phyloP scores from a whole-genome alignment of 2,888 invertebrate genomes.

The Caenorhabditis drosophilae region DNA sequence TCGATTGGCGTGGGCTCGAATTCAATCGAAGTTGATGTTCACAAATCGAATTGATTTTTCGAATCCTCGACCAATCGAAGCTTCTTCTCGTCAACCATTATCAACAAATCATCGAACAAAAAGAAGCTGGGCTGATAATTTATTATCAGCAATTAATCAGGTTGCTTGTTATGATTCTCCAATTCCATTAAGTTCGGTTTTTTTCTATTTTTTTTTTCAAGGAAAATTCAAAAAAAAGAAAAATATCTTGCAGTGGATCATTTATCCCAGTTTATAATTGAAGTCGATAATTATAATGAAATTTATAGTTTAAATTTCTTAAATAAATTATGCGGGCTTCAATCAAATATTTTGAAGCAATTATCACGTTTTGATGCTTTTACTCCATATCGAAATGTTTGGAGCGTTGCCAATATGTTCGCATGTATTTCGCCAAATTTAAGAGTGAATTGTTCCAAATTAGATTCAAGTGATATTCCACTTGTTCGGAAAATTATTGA shows the following conservation, averaged over 20 bases:
- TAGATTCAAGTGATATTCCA: slow-evolving; percentile 42
- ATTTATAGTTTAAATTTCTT: slow-evolving; percentile 56
- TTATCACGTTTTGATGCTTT: slow-evolving; percentile 48
- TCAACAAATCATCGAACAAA: slow-evolving; percentile 11
- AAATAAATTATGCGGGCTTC: slow-evolving; percentile 55
- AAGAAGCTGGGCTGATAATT: slow-evolving; percentile 62
- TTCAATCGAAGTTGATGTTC: slow-evolving; percentile 50
- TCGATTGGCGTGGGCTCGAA: slow-evolving; percentile 60
- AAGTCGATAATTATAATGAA: slow-evolving; percentile 45
- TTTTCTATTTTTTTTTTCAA: not conserved
- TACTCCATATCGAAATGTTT: slow-evolving; percentile 57
- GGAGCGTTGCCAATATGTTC: slow-evolving; percentile 60
- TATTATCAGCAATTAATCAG: slow-evolving; percentile 56
- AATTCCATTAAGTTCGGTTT: slow-evolving; percentile 56
- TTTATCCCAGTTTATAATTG: slow-evolving; percentile 62
- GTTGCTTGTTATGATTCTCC: slow-evolving; percentile 66
- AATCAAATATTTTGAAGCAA: slow-evolving; percentile 40
- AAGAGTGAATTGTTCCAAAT: slow-evolving; percentile 57
- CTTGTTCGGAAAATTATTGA: slow-evolving; percentile 45
- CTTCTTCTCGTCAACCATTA: slow-evolving; percentile 15
- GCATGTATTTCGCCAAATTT: slow-evolving; percentile 61
- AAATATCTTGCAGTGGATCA: slow-evolving; percentile 59
- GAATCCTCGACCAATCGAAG: slow-evolving; percentile 34
- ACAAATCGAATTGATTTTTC: slow-evolving; percentile 55
- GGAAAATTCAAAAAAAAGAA: not conserved